Conservation (phyloP, 2,888 invertebrate species). For the Amblyteles armatorius region DNA sequence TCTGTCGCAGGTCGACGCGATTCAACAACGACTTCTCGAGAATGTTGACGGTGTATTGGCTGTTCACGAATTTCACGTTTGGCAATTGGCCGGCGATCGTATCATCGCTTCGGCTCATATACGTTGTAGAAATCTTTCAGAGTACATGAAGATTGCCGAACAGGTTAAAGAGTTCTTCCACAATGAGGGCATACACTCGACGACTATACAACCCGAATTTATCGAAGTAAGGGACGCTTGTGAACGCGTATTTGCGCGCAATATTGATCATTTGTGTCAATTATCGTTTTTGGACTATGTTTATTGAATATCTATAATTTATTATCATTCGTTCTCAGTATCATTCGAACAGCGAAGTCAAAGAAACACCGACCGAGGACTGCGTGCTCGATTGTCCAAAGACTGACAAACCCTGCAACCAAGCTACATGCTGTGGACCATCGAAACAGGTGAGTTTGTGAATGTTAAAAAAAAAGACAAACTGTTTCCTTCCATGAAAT, state of each 20-base stretch:
- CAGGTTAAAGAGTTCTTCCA: conserved; percentile 99
- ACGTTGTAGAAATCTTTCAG: conserved; percentile 96
- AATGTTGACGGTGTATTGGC: conserved; percentile 97
- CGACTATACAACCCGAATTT: conserved; percentile 99
- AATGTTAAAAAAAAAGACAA: background rate
- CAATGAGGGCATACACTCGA: conserved; percentile 99
- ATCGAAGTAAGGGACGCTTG: conserved; percentile 90
- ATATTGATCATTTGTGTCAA: background rate
- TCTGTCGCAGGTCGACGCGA: conserved; percentile 91
- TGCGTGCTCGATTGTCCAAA: conserved; percentile 96
- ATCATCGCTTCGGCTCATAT: conserved; percentile 99
- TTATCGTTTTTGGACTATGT: background rate
- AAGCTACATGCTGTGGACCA: conserved; percentile 95
- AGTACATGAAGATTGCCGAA: conserved; percentile 98
- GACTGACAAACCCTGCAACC: conserved; percentile 92
- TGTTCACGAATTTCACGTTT: conserved; percentile 99
- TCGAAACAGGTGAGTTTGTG: conserved; percentile 88
- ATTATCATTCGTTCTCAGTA: conserved; percentile 78
- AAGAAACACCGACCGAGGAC: conserved; percentile 86
- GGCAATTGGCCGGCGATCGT: conserved; percentile 98
- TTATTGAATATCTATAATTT: conserved; percentile 6
- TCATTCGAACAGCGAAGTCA: conserved; percentile 84
- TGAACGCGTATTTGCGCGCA: background rate
- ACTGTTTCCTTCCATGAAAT: conserved; percentile 1
- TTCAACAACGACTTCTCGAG: conserved; percentile 93